These are phyloP conservation scores for Microctenopoma steveboyesi DNA, from an alignment of 2,797 vertebrate genomes.

Conservation along the genomic window DNA sequence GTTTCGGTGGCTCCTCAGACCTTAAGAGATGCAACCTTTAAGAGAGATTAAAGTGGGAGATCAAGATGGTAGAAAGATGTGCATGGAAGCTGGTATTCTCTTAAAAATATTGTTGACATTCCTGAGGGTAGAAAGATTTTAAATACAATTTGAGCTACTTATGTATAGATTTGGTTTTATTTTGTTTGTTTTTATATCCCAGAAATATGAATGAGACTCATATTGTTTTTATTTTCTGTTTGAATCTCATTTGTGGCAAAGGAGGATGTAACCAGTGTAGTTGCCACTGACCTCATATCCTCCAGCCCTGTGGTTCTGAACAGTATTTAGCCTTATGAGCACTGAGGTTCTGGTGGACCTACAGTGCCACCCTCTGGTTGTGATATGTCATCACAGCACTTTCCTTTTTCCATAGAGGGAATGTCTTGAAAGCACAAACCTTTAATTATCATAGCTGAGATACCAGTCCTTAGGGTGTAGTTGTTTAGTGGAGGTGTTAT, in stretches of 20 bases:
- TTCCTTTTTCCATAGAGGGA: slow-evolving; percentile 71
- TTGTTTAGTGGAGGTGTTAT: slow-evolving; percentile 33
- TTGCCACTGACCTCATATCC: slow-evolving; percentile 49
- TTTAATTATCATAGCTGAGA: slow-evolving; percentile 63
- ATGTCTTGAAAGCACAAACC: slow-evolving; percentile 82
- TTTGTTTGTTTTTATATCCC: slow-evolving; percentile 51
- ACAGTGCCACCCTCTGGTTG: slow-evolving; percentile 66
- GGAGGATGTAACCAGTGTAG: slow-evolving; percentile 18
- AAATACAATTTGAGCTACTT: slow-evolving; percentile 22
- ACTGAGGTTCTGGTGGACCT: slow-evolving; percentile 52
- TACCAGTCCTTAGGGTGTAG: slow-evolving; percentile 40
- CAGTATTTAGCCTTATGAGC: slow-evolving; percentile 68
- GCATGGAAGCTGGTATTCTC: slow-evolving; percentile 7
- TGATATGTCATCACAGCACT: slow-evolving; percentile 55
- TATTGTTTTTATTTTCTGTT: slow-evolving; percentile 4
- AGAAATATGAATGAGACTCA: slow-evolving; percentile 8
- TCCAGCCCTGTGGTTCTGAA: slow-evolving; percentile 55
- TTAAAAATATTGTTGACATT: slow-evolving; percentile 29
- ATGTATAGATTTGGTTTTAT: slow-evolving; percentile 37
- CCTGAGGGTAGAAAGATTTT: slow-evolving; percentile 1
- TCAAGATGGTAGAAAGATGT: slow-evolving; percentile 6
- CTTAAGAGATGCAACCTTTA: slow-evolving; percentile 18
- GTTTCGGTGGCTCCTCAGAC: slow-evolving; percentile 33
- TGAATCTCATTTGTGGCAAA: background rate
- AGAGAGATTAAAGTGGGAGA: slow-evolving; percentile 1